A percentile compares a stretch with the other conserved stretches of the same genome.
Evolutionary conservation across 1,140 invertebrate species (phyloP).

Genomic region (Mylabris phalerata): DNA sequence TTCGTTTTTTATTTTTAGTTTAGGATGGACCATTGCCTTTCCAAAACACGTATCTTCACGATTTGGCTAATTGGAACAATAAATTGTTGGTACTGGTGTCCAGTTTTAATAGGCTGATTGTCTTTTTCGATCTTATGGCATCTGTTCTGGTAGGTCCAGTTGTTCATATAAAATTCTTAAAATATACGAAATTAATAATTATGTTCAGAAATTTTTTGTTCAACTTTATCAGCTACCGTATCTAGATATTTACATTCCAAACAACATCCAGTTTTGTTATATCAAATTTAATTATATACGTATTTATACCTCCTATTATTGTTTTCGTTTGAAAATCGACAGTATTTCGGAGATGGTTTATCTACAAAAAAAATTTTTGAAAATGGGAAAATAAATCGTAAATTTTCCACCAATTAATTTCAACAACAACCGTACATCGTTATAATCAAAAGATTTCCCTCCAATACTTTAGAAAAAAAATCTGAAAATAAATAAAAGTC

Average conservation of each 20-base stretch:
- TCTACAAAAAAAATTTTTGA: no score
- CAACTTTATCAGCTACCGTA: slow-evolving; percentile 25
- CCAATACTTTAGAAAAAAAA: background rate
- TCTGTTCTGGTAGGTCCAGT: slow-evolving; percentile 36
- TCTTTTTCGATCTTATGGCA: slow-evolving; percentile 39
- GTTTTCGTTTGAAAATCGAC: no score
- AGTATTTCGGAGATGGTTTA: no score
- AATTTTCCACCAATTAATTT: background rate
- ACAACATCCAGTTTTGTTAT: slow-evolving; percentile 26
- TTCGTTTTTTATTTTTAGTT: slow-evolving; percentile 2
- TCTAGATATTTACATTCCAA: slow-evolving; percentile 25
- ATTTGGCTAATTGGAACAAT: slow-evolving; percentile 45
- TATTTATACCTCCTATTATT: no score
- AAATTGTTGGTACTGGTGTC: slow-evolving; percentile 43
- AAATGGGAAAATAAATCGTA: no score
- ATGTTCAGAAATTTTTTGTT: slow-evolving; percentile 12
- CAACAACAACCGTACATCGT: background rate
- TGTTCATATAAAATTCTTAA: slow-evolving; percentile 23
- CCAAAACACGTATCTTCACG: slow-evolving; percentile 44
- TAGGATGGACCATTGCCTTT: slow-evolving; percentile 36
- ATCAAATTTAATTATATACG: slow-evolving; percentile 31
- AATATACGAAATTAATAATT: background rate
- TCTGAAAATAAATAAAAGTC: background rate
- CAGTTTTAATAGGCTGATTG: slow-evolving; percentile 44
- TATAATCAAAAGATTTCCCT: background rate